phyloP scores from a whole-genome alignment of 2,888 invertebrate species.

The Epirrhoe tristata region DNA sequence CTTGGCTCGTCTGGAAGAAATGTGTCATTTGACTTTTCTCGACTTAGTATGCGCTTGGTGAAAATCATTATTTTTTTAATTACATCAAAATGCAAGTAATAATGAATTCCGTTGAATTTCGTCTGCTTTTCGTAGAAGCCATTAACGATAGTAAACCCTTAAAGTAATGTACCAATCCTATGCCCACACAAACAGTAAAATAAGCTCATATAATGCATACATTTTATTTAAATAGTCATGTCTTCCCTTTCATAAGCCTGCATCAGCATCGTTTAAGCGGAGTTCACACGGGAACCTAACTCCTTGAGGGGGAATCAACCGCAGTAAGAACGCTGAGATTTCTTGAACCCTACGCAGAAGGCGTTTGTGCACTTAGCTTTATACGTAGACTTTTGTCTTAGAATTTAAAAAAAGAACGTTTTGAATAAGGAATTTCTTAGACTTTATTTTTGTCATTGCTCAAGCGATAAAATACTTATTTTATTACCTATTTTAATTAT shows the following conservation, averaged over 20 bases:
- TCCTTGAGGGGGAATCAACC: conserved; percentile 71
- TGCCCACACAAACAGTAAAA: no score
- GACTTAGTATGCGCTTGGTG: no score
- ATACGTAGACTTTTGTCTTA: conserved; percentile 4
- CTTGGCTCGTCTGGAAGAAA: conserved; percentile 86
- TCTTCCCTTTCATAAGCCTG: conserved; percentile 45
- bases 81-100: no score
- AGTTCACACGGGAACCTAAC: conserved; percentile 81
- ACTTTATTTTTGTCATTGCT: neutral
- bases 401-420: neutral
- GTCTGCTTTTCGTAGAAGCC: no score
- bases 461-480: neutral
- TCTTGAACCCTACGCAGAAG: conserved; percentile 42
- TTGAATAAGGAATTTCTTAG: neutral
- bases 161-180: no score
- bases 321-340: conserved; percentile 55
- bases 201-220: neutral
- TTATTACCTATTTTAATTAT: no score
- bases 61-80: no score
- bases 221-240: conserved; percentile 12
- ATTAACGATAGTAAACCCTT: no score
- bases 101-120: no score
- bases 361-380: conserved; percentile 24
- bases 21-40: neutral
- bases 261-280: conserved; percentile 49